Evolutionary conservation across 30 jellyfish, hydroid and myxozoan species (phyloP), one percentile per base, ranked within the genome.

Genomic region (Aurelia coerulea): DNA sequence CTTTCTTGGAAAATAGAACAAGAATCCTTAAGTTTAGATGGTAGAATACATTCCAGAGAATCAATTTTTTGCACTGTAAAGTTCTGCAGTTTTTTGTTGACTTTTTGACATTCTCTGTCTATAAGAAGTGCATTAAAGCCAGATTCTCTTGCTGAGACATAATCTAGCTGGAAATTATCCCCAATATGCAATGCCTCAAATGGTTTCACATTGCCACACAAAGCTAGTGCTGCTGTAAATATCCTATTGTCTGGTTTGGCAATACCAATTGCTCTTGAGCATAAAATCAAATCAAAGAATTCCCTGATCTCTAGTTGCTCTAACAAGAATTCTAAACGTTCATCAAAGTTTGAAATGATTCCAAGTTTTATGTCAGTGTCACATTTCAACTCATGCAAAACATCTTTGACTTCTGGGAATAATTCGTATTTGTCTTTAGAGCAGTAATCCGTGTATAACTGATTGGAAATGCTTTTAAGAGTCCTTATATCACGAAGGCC

Each of bases 171-270:
- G 0, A 85, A 15, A 37, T 51, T 66, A 68, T 85, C 88, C 52
- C 94, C 94, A 50, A 85, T 76, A 60, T 85, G 94, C 78, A 85
- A 53, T 52, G 94, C 94, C 29, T 85, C 88, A 2, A 17, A 29
- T 7, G 94, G 78, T 49, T 65, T n/a, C 34, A 69, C 53, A 19
- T 10, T 65, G 16, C 54, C 88, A 69, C 74, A 35, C 41, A 85
- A 41, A 12, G 17, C 41, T 42, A 85, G 17, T n/a, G 88, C 88
- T 23, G 84, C 58, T 41, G 79, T 29, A 65, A 74, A 85, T 32
- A 85, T 74, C 52, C 67, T 56, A 0, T 65, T 10, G 29, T 62
- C 88, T 5, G 94, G 94, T 67, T 85, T 85, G 35, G 84, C 94
- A 49, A 62, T 32, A 9, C 94, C 94, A 64, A 85, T 17, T 2